Percentiles rank a stretch among this genome's conserved stretches.
phyloP scores from a whole-genome alignment of 1,140 invertebrate genomes.

The Lithobius niger region DNA sequence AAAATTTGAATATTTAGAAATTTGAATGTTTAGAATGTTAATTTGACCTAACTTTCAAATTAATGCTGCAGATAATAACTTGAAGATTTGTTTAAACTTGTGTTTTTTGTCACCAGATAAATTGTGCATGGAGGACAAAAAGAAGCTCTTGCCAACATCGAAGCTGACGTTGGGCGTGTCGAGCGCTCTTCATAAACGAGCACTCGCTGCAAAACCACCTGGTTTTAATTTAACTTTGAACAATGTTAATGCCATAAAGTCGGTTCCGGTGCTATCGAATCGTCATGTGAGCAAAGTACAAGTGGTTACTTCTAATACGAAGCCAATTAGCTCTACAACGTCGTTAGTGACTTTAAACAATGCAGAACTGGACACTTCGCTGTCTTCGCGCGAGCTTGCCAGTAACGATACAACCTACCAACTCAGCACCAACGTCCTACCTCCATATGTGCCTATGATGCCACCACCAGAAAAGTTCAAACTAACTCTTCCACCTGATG shows the following conservation, averaged over 20 bases:
- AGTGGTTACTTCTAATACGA: background rate
- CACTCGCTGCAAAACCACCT: background rate
- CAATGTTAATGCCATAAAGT: background rate
- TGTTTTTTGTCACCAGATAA: background rate
- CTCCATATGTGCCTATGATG: constrained; percentile 12
- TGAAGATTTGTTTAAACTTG: background rate
- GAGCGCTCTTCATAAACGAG: background rate
- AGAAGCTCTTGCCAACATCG: constrained; percentile 1
- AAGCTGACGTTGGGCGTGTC: background rate
- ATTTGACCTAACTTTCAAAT: no score
- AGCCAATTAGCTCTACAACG: background rate
- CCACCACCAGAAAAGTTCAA: constrained; percentile 16
- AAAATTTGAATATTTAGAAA: no score
- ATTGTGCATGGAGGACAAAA: background rate
- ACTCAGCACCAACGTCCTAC: constrained; percentile 16
- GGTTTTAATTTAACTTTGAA: background rate
- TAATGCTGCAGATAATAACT: background rate
- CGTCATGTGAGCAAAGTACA: background rate
- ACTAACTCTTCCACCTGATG: constrained; percentile 6
- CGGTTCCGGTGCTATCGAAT: background rate
- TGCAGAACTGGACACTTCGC: background rate
- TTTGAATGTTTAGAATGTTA: no score
- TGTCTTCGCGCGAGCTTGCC: background rate
- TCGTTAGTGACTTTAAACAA: background rate
- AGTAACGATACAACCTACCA: constrained; percentile 8